A percentile compares a stretch with the other conserved stretches of the same genome.
phyloP scores from a whole-genome alignment of 2,797 vertebrate genomes.

The Lithobates pipiens region DNA sequence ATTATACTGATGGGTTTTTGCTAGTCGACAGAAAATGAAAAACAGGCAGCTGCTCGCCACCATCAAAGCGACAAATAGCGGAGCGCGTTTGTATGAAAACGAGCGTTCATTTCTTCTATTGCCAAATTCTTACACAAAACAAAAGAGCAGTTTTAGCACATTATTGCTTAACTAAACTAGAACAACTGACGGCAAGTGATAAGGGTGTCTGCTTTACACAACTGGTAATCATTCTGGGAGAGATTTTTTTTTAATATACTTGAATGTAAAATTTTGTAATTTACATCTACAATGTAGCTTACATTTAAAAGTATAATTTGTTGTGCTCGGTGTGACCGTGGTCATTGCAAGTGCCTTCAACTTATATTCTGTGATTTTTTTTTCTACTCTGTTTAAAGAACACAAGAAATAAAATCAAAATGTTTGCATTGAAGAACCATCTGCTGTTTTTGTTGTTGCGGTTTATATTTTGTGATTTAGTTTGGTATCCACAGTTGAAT shows the following conservation, averaged over 20 bases:
- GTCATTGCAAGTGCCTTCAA: constrained; percentile 79
- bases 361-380: constrained; percentile 76
- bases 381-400: constrained; percentile 47
- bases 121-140: constrained; percentile 94
- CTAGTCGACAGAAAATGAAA: constrained; percentile 86
- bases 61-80: constrained; percentile 90
- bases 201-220: constrained; percentile 97
- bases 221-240: constrained; percentile 98
- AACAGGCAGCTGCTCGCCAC: constrained; percentile 86
- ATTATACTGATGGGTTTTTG: constrained; percentile 99
- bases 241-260: constrained; percentile 85
- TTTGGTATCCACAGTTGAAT: not conserved
- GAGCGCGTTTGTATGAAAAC: constrained; percentile 97
- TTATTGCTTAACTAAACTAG: constrained; percentile 93
- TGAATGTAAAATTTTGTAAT: constrained; percentile 86
- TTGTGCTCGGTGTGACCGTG: constrained; percentile 75
- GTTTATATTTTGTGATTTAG: not conserved
- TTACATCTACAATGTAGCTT: constrained; percentile 84
- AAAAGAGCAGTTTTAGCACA: constrained; percentile 88
- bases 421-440: constrained; percentile 18
- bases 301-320: constrained; percentile 83
- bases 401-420: constrained; percentile 4
- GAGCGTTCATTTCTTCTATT: constrained; percentile 98
- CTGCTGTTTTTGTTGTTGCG: not conserved
- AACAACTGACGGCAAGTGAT: constrained; percentile 99